phyloP scores from a whole-genome alignment of 2,797 vertebrate species.

The Odontamblyopus lacepedii region DNA sequence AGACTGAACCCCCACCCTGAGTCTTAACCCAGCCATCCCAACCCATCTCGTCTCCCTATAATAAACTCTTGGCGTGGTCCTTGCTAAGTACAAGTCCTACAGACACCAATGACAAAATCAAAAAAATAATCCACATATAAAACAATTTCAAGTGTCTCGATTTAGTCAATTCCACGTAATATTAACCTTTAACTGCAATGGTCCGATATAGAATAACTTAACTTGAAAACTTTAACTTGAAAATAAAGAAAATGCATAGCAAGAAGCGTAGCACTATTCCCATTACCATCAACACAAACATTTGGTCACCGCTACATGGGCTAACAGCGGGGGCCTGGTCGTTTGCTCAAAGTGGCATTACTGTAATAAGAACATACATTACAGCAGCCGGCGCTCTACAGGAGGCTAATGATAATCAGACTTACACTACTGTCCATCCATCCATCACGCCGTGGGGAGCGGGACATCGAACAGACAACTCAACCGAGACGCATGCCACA shows the following conservation, averaged over 20 bases:
- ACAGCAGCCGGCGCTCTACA: conserved; percentile 53
- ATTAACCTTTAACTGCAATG: no score
- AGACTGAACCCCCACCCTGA: no score
- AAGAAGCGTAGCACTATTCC: neutral
- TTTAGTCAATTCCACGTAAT: no score
- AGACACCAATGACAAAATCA: neutral
- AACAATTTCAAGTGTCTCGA: neutral
- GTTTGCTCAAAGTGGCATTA: conserved; percentile 51
- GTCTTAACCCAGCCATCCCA: no score
- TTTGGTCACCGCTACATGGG: conserved; percentile 21
- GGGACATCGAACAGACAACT: conserved; percentile 28
- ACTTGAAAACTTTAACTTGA: neutral
- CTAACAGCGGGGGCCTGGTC: conserved; percentile 51
- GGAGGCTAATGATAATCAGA: conserved; percentile 70
- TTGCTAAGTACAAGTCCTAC: no score
- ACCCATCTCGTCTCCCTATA: no score
- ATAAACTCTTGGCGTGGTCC: no score
- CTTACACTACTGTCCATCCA: conserved; percentile 55
- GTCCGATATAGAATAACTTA: no score
- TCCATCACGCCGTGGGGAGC: conserved; percentile 66
- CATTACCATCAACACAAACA: conserved; percentile 22
- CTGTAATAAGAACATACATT: conserved; percentile 56
- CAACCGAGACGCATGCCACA: conserved; percentile 19
- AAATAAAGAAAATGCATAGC: neutral
- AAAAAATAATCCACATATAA: neutral